phyloP scores from a whole-genome alignment of 2,113 vertebrate genomes.

The Mustela lutreola region DNA sequence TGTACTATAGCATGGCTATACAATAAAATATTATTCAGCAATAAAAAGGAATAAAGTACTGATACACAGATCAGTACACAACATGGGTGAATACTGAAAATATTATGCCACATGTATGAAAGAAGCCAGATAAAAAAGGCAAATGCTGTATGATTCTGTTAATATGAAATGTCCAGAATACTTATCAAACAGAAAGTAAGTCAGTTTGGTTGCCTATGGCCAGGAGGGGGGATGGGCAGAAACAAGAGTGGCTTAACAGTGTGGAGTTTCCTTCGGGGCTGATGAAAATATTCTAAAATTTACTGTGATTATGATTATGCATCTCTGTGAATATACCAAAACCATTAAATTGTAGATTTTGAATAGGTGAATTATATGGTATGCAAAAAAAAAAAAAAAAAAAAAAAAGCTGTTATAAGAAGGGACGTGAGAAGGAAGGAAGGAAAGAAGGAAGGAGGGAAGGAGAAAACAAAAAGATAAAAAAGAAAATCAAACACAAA shows the following conservation, averaged over 20 bases:
- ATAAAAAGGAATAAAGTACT: slow-evolving; percentile 11
- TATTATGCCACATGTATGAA: not conserved
- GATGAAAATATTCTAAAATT: slow-evolving; percentile 7
- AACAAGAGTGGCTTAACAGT: not conserved
- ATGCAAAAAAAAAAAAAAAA: not conserved
- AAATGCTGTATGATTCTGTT: not conserved
- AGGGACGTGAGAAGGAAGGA: not conserved
- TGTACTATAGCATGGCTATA: not conserved
- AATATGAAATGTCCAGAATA: slow-evolving; percentile 2
- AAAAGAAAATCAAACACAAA: not conserved
- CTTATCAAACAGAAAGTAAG: not conserved
- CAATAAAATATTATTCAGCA: not conserved
- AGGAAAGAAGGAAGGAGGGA: too few relatives aligned
- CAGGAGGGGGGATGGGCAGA: not conserved
- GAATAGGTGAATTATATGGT: not conserved
- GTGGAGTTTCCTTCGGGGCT: not conserved
- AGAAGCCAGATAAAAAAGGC: not conserved
- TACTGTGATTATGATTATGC: not conserved
- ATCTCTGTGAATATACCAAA: slow-evolving; percentile 1
- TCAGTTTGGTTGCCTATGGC: not conserved
- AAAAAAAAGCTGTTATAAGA: not conserved
- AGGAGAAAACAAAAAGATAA: not conserved
- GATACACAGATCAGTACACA: not conserved
- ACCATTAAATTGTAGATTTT: slow-evolving; percentile 10
- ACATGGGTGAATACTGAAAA: not conserved